These are phyloP conservation scores for Hesperia comma DNA, from an alignment of 2,888 invertebrate species.

Conservation along the genomic window DNA sequence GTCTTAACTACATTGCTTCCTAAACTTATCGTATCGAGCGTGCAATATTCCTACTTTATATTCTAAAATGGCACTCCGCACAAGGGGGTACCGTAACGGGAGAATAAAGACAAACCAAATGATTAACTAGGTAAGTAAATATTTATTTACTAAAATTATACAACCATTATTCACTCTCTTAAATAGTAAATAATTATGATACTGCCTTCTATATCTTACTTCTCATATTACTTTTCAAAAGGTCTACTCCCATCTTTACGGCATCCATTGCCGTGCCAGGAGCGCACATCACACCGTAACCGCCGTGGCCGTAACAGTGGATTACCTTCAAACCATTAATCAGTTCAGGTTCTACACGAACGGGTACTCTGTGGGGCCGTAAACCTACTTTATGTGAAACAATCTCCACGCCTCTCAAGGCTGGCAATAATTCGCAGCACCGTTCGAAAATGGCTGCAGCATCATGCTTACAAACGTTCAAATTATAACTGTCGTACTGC, in stretches of 20 bases:
- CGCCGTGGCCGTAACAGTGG: conserved; percentile 98
- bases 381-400: conserved; percentile 89
- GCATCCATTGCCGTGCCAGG: conserved; percentile 94
- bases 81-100: too few species aligned
- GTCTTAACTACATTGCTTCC: too few species aligned
- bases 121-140: too few species aligned
- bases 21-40: too few species aligned
- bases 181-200: neutral
- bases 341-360: conserved; percentile 88
- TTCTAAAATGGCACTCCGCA: too few species aligned
- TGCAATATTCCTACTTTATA: too few species aligned
- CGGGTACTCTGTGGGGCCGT: conserved; percentile 90
- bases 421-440: conserved; percentile 90
- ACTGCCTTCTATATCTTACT: conserved; percentile 60
- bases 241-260: conserved; percentile 86
- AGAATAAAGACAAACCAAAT: too few species aligned
- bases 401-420: conserved; percentile 83
- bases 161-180: neutral
- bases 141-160: too few species aligned
- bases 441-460: conserved; percentile 90
- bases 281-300: conserved; percentile 95
- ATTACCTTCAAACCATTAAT: conserved; percentile 85
- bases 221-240: conserved; percentile 63
- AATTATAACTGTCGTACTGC: conserved; percentile 91
- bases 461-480: conserved; percentile 87